These are phyloP conservation scores for Stratiomys singularior DNA, from an alignment of 2,888 invertebrate genomes.

Conservation along the genomic window DNA sequence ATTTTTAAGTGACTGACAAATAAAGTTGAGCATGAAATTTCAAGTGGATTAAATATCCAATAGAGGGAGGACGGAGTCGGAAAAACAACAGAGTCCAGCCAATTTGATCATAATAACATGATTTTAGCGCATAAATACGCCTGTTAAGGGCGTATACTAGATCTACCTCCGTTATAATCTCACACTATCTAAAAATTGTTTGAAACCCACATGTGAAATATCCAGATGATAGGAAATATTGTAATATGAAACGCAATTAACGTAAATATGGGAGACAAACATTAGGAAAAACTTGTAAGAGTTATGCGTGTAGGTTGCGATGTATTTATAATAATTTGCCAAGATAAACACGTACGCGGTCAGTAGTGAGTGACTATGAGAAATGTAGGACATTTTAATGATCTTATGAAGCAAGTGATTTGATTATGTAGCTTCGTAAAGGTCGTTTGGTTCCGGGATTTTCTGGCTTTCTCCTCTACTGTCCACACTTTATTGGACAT, in stretches of 20 bases:
- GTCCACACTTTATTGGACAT: no score
- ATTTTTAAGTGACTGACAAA: no score
- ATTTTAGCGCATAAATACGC: background rate
- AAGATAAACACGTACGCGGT: no score
- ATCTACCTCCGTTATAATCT: background rate
- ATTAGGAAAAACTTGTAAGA: constrained; percentile 16
- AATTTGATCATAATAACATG: background rate
- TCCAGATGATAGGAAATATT: background rate
- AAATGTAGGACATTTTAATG: no score
- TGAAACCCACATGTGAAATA: background rate
- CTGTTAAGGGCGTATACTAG: constrained; percentile 20
- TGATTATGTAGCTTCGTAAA: no score
- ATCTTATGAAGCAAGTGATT: no score
- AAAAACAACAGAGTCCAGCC: background rate
- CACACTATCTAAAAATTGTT: constrained; percentile 25
- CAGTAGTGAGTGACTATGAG: no score
- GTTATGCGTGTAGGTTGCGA: background rate
- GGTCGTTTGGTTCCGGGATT: no score
- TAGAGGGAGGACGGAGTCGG: no score
- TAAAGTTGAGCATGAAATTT: background rate
- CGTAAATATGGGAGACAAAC: background rate
- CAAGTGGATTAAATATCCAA: background rate
- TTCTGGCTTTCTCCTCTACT: no score
- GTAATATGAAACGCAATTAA: constrained; percentile 7
- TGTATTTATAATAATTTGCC: background rate